Evolutionary conservation across 1,140 invertebrate species (phyloP).

Genomic region (Brachionus paranguensis): DNA sequence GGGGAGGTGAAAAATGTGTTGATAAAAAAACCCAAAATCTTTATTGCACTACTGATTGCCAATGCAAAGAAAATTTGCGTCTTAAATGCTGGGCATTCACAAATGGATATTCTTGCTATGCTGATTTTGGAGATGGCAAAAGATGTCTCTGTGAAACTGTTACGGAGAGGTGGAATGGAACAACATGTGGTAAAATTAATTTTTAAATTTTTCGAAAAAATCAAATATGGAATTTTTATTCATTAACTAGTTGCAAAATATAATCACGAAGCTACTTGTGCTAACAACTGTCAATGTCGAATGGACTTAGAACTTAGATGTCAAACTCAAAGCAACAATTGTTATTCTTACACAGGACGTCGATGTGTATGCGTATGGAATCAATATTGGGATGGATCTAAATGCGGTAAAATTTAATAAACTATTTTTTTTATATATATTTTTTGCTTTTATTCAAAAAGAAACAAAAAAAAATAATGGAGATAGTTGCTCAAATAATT

Average conservation of each 20-base stretch:
- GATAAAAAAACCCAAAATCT: not conserved
- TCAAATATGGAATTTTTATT: not conserved
- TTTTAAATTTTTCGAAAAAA: not conserved
- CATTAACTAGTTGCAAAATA: not conserved
- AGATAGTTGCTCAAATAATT: too few relatives aligned
- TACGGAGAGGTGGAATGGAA: not conserved
- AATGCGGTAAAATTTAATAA: not conserved
- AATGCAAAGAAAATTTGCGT: not conserved
- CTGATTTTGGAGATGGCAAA: not conserved
- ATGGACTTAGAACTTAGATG: not conserved
- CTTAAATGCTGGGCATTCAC: not conserved
- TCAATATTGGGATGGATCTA: not conserved
- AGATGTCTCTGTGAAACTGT: not conserved
- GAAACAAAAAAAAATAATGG: too few relatives aligned
- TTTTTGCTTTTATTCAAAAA: too few relatives aligned
- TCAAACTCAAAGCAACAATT: not conserved
- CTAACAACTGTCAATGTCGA: not conserved
- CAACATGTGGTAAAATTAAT: not conserved
- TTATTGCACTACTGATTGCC: not conserved
- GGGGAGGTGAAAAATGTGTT: not conserved
- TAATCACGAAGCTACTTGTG: not conserved
- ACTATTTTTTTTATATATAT: not conserved
- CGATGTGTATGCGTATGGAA: not conserved
- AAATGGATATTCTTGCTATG: not conserved
- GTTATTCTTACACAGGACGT: not conserved